Percentiles rank a stretch among this genome's conserved stretches.
These are phyloP conservation scores for Ctenoplectra terminalis DNA, from an alignment of 1,140 invertebrate genomes.

Conservation along the genomic window DNA sequence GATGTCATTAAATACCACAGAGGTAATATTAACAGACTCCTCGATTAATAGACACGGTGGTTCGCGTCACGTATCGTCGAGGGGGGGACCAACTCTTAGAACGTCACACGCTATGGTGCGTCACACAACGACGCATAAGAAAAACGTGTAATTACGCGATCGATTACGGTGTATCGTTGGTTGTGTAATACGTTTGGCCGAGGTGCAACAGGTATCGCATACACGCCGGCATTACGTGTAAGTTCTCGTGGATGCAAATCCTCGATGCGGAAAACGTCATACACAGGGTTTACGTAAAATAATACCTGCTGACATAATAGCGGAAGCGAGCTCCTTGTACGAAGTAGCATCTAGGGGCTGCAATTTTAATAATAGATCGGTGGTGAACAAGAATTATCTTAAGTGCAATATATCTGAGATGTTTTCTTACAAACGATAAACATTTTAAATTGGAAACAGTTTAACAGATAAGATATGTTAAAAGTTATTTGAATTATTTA, in stretches of 20 bases:
- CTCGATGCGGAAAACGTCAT: constrained; percentile 6
- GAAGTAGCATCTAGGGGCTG: neutral
- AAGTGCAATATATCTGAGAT: neutral
- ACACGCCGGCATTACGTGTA: neutral
- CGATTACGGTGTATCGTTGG: neutral
- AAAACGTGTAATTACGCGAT: constrained; percentile 16
- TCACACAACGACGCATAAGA: neutral
- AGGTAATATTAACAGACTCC: neutral
- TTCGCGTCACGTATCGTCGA: neutral
- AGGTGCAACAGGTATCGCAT: constrained; percentile 35
- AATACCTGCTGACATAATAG: constrained; percentile 15
- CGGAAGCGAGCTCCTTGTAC: neutral
- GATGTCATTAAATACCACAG: neutral
- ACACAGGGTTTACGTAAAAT: constrained; percentile 16
- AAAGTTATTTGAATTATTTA: too few species aligned
- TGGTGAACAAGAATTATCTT: neutral
- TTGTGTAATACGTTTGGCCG: neutral
- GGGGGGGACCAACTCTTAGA: neutral
- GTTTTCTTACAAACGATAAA: too few species aligned
- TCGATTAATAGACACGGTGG: neutral
- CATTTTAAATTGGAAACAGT: too few species aligned
- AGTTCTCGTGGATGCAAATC: neutral
- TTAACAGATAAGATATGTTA: too few species aligned
- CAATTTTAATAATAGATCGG: neutral
- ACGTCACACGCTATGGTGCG: constrained; percentile 16